Conservation (phyloP, 2,888 invertebrate species). For the Strigamia maritima region DNA sequence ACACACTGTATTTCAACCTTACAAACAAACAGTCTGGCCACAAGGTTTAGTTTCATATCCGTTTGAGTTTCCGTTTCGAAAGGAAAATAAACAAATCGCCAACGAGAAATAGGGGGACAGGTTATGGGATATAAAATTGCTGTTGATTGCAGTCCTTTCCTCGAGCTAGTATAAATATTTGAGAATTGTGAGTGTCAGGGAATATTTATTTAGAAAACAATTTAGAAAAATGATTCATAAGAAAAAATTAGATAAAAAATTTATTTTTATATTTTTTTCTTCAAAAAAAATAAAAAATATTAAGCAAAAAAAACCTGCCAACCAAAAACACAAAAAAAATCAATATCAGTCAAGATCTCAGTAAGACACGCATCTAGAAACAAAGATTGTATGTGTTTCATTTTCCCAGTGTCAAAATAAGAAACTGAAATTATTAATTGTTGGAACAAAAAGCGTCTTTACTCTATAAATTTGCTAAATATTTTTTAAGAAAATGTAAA, state of each 20-base stretch:
- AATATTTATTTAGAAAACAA: slow-evolving; percentile 14
- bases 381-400: not conserved
- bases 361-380: not conserved
- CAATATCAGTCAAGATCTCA: not conserved
- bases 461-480: too few species aligned
- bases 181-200: not conserved
- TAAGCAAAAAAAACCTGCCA: not conserved
- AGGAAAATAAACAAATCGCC: slow-evolving; percentile 1
- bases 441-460: too few species aligned
- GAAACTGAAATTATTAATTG: too few species aligned
- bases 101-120: not conserved
- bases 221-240: not conserved
- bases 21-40: not conserved
- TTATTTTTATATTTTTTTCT: not conserved
- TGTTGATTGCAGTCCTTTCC: slow-evolving; percentile 3
- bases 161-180: slow-evolving; percentile 2
- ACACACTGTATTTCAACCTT: not conserved
- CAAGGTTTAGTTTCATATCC: not conserved
- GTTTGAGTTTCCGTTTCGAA: not conserved
- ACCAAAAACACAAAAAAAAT: slow-evolving; percentile 12
- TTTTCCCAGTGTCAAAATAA: too few species aligned
- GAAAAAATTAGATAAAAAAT: too few species aligned
- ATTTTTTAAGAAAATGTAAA: too few species aligned
- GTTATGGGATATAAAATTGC: not conserved
- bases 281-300: not conserved